phyloP scores from a whole-genome alignment of 2,888 invertebrate species.

The Nomada flava region DNA sequence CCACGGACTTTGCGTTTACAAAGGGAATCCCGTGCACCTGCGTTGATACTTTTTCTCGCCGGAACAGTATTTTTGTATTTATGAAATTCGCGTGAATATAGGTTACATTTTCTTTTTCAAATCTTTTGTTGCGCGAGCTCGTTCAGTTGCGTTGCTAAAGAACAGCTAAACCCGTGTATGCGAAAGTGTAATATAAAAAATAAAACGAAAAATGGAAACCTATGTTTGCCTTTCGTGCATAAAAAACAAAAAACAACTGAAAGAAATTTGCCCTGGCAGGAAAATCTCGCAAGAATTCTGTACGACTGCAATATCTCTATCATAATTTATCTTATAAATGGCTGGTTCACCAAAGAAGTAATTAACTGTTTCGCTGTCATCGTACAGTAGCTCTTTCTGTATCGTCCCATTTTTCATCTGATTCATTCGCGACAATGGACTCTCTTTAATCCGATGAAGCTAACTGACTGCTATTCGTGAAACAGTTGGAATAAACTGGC shows the following conservation, averaged over 20 bases:
- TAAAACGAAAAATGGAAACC: too few relatives aligned
- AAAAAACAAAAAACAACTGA: too few relatives aligned
- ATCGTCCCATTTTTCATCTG: slow-evolving; percentile 25
- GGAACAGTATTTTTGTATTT: not conserved
- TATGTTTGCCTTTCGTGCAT: too few relatives aligned
- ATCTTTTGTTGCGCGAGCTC: too few relatives aligned
- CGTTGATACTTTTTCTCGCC: not conserved
- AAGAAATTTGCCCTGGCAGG: too few relatives aligned
- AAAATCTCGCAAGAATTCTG: too few relatives aligned
- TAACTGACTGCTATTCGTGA: slow-evolving; percentile 44
- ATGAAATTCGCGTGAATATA: not conserved
- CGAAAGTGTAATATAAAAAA: too few relatives aligned
- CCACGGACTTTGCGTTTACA: slow-evolving; percentile 20
- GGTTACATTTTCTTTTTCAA: not conserved
- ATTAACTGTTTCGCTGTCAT: slow-evolving; percentile 30
- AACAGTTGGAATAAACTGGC: slow-evolving; percentile 42
- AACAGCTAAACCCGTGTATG: too few relatives aligned
- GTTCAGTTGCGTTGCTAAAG: too few relatives aligned
- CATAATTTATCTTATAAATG: slow-evolving; percentile 17
- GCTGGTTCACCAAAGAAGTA: slow-evolving; percentile 23
- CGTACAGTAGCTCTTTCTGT: not conserved
- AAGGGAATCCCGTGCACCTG: slow-evolving; percentile 2
- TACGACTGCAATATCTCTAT: not conserved
- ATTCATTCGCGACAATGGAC: slow-evolving; percentile 29
- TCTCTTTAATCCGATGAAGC: slow-evolving; percentile 56